Percentiles rank a stretch among this genome's conserved stretches.
Conservation (phyloP, 2,797 vertebrate species). For the Hypotaenidia okinawae region DNA sequence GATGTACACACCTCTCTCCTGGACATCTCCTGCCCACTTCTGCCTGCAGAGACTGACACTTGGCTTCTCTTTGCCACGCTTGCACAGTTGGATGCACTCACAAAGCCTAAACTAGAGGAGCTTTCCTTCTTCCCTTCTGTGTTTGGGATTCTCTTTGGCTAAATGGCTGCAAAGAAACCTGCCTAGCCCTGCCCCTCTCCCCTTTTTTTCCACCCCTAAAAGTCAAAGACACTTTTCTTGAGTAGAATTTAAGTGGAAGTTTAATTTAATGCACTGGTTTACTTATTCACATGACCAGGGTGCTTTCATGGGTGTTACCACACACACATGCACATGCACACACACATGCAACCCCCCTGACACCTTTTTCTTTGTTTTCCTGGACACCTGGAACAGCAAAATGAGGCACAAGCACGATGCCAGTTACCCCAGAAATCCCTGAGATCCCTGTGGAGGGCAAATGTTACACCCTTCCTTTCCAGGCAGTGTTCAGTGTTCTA, state of each 20-base stretch:
- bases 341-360: too few species aligned
- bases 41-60: background rate
- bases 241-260: background rate
- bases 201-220: background rate
- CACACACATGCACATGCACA: background rate
- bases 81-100: rapidly evolving
- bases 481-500: background rate
- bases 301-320: background rate
- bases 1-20: background rate
- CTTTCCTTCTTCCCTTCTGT: background rate
- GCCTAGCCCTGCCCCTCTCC: too few species aligned
- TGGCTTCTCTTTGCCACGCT: background rate
- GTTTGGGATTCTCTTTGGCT: background rate
- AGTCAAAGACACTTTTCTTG: background rate
- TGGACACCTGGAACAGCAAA: background rate
- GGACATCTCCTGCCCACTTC: background rate
- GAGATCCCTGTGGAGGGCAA: rapidly evolving
- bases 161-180: background rate
- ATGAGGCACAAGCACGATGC: background rate
- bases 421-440: background rate
- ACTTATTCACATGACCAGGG: background rate
- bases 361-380: background rate
- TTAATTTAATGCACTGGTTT: background rate
- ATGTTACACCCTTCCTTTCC: rapidly evolving
- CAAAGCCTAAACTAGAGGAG: background rate